Conservation (phyloP, 2,113 vertebrate species). For the Cisticola juncidis region DNA sequence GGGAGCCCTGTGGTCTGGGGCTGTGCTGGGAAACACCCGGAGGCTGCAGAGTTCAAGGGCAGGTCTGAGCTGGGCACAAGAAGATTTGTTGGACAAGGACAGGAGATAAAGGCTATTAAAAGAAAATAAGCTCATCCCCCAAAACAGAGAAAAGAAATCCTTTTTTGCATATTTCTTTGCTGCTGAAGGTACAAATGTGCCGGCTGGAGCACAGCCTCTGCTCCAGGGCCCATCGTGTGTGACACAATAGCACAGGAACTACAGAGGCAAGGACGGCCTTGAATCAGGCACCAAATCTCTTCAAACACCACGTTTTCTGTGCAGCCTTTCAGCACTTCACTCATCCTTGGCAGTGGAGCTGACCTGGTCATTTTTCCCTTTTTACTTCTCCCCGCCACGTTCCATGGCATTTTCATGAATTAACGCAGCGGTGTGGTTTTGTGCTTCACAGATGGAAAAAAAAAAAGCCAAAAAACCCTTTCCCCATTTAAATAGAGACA, state of each 20-base stretch:
- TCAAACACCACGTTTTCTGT: constrained; percentile 15
- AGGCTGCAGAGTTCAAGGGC: not conserved
- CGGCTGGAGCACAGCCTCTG: not conserved
- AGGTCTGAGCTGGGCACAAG: not conserved
- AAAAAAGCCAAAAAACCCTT: not conserved
- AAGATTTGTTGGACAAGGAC: not conserved
- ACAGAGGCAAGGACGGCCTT: not conserved
- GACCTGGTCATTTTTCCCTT: constrained; percentile 55
- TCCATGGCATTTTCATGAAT: constrained; percentile 45
- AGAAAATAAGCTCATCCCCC: not conserved
- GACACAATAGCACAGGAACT: not conserved
- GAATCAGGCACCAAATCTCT: constrained; percentile 26
- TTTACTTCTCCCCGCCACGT: not conserved
- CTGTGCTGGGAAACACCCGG: not conserved
- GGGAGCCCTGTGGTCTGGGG: not conserved
- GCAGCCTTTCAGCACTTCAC: constrained; percentile 24
- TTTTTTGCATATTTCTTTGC: not conserved
- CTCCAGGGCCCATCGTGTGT: not conserved
- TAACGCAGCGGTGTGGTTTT: constrained; percentile 54
- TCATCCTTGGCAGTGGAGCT: constrained; percentile 33
- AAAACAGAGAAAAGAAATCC: too few species aligned
- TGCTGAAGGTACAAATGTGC: not conserved
- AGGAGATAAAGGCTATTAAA: not conserved
- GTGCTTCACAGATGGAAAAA: not conserved
- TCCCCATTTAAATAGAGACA: constrained; percentile 36